Evolutionary conservation across 2,797 vertebrate species (phyloP), one percentile per base, ranked within the genome.

Genomic region (Pelodytes ibericus): DNA sequence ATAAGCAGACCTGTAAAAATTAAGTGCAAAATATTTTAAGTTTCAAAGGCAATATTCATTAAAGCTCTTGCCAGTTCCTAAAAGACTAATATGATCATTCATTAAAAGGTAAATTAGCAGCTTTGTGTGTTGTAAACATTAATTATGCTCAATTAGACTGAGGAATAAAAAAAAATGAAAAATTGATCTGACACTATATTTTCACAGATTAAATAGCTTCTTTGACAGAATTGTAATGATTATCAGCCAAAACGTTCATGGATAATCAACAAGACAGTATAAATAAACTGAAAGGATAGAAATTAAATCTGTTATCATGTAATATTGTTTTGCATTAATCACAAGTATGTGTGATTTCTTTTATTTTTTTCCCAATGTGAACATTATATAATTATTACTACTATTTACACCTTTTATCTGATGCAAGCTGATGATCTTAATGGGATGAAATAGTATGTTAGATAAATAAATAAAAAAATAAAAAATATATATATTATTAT

Each of bases 81-180:
- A 39, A 39, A 39, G 36, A 39, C 20, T 53, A 20, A 7, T 53
- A 53, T 6, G 4, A 22, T 53, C 16, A 53, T 53, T 24, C 49
- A 53, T 53, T 20, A 53, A 53, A 5, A 24, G 49, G 49, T 53
- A 53, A 22, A 53, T 53, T 53, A 53, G 20, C 20, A 20, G n/a
- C 4, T 22, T 53, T 53, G 5, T 53, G 49, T 53, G n/a, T 53
- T 53, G 16, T 20, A 53, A 53, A 53, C n/a, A 53, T 53, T 24
- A 53, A 53, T 53, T 53, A 53, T 53, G 49, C n/a, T 53, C 49
- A 53, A 53, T 53, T 53, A 53, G 5, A 20, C 49, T 20, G 20
- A 20, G 22, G n/a, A 24, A 6, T 20, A 53, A 24, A 44, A n/a
- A n/a, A 44, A 53, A 24, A 53, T 20, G n/a, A 24, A 53, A 53